Conservation (phyloP, 2,797 vertebrate species). For the Tenualosa ilisha region DNA sequence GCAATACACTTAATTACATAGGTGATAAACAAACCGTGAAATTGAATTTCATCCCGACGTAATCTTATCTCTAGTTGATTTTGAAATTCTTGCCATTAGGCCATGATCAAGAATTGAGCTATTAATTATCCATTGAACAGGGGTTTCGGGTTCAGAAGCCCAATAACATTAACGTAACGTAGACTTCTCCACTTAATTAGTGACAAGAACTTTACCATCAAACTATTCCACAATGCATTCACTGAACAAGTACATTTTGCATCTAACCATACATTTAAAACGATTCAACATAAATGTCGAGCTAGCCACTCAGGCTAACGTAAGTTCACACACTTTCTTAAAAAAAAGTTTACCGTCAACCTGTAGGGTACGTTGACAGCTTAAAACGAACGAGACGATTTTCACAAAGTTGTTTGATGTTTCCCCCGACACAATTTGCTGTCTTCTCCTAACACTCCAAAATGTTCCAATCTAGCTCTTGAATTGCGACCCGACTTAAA, state of each 20-base stretch:
- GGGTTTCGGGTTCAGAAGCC: background rate
- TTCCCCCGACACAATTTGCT: background rate
- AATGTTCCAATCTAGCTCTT: background rate
- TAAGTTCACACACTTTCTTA: background rate
- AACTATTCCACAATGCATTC: background rate
- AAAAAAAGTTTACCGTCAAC: conserved; percentile 7
- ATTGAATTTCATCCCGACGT: background rate
- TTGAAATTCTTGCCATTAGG: background rate
- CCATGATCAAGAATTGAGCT: conserved; percentile 6
- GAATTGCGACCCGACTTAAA: conserved; percentile 14
- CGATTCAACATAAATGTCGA: background rate
- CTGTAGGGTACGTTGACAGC: background rate
- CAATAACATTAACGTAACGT: background rate
- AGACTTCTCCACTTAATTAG: background rate
- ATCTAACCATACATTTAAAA: background rate
- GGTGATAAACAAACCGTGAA: background rate
- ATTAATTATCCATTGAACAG: background rate
- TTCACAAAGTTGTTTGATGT: background rate
- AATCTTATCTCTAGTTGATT: background rate
- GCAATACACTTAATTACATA: background rate
- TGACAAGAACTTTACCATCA: background rate
- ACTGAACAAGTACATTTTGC: background rate
- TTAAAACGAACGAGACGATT: background rate
- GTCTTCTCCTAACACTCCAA: background rate
- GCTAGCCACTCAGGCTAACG: conserved; percentile 14